Evolutionary conservation across 30 jellyfish, hydroid and myxozoan genomes (phyloP), one percentile per base, ranked within the genome.

Genomic region (Hydractinia echinata): DNA sequence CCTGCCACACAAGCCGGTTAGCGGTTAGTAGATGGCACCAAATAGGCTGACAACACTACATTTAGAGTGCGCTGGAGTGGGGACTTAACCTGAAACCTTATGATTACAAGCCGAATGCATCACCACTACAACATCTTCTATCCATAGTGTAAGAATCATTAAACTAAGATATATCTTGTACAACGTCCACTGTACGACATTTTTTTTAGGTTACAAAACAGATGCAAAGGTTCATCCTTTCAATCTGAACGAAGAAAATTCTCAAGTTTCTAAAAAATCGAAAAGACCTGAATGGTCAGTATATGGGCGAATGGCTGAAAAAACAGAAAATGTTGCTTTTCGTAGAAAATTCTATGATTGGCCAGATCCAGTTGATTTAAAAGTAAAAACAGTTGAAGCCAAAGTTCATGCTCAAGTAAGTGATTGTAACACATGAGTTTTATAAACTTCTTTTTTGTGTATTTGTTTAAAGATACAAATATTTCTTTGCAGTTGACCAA

Each of bases 361-460:
- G 98, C 98, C 98, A 11, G 98, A 92, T 69, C 96, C 98, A 10
- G 98, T 91, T n/a, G 89, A 91, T 55, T 73, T 91, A 77, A 83
- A 85, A 76, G 95, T 87, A 44, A 76, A 81, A 49, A 86, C 95
- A 10, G 94, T 87, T 0, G 96, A 91, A 82, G 87, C 89, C 55
- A 91, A 82, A 82, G 96, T 86, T 18, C 97, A 79, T 62, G 94
- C 82, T 30, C 92, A 91, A 95, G 97, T 85, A 52, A 48, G 53
- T 5, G 18, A 18, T 71, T 54, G 10, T 64, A 51, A 64, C 6
- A 58, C 19, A 11, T 1, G 3, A 58, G 19, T 16, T 58, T 58
- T 13, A 58, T 58, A 58, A 13, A 58, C 15, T 58, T 11, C 69
- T 58, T 13, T 58, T 58, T 58, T 58, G 18, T 11, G 3, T 58